phyloP scores from a whole-genome alignment of 2,888 invertebrate species.

The Lasius platythorax region DNA sequence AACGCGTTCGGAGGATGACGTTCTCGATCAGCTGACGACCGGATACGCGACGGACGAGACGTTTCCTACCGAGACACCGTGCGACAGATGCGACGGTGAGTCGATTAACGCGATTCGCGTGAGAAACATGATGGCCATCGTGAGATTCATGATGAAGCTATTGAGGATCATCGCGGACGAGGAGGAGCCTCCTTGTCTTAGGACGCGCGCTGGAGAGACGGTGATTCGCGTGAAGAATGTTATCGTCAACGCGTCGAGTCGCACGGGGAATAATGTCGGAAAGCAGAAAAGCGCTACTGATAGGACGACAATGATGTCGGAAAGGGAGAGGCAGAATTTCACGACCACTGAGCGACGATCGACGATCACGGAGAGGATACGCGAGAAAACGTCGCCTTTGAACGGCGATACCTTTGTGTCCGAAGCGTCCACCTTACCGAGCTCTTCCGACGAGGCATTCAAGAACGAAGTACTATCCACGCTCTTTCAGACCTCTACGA shows the following conservation, averaged over 20 bases:
- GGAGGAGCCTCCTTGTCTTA: constrained; percentile 35
- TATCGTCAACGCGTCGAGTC: constrained; percentile 49
- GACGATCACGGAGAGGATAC: constrained; percentile 7
- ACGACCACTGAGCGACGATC: constrained; percentile 14
- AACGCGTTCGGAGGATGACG: neutral
- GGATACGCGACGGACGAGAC: neutral
- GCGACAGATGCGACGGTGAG: neutral
- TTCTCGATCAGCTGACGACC: neutral
- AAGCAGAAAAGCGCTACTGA: constrained; percentile 24
- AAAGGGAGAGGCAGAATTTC: constrained; percentile 27
- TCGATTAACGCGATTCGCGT: constrained; percentile 35
- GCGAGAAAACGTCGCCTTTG: constrained; percentile 18
- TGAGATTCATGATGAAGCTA: constrained; percentile 75
- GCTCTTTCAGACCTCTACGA: constrained; percentile 3
- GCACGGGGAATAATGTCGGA: constrained; percentile 27
- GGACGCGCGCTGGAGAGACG: constrained; percentile 15
- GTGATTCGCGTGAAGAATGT: constrained; percentile 61
- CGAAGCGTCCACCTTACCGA: constrained; percentile 18
- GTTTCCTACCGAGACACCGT: neutral
- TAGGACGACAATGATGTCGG: constrained; percentile 46
- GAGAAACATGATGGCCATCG: constrained; percentile 73
- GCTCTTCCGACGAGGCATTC: constrained; percentile 16
- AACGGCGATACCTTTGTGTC: constrained; percentile 2
- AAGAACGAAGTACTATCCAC: constrained; percentile 9
- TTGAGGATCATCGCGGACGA: constrained; percentile 66